Evolutionary conservation across 2,113 vertebrate species (phyloP), one percentile per base, ranked within the genome.

Genomic region (Platichthys stellatus): DNA sequence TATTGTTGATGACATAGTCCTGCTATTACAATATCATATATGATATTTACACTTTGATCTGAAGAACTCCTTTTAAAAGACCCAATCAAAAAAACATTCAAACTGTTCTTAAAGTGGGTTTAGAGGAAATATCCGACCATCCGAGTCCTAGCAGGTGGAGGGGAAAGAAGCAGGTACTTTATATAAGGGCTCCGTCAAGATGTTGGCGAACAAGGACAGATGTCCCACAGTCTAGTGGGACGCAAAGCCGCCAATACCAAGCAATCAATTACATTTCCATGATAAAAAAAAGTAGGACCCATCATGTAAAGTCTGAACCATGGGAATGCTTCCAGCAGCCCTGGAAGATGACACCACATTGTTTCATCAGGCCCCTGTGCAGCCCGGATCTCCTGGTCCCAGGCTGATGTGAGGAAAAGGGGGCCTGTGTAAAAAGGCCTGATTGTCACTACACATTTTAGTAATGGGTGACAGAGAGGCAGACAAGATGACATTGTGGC

Each of bases 361-460:
- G 89, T 92, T 82, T 82, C 58, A 60, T 76, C 56, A 45, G 76
- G 47, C 68, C 62, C 56, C 78, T 77, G 72, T 84, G 83, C 83
- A 81, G 84, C 77, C 83, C 62, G 77, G 45, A 86, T 28, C 64
- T 28, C 51, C 76, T 85, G 67, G 80, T 88, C 90, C 84, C 87
- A 83, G 76, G 74, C 86, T 91, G 86, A 80, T 74, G 84, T 53
- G 69, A 84, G 61, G 66, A 64, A 93, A 90, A 28, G 26, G 86
- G 26, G 43, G 69, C 81, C 88, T 81, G 72, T 86, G 65, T 73
- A 84, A 74, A 77, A 89, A 92, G 87, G 78, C 80, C 79, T 78
- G 89, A 93, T 93, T 94, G 93, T 94, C 93, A 93, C 89, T 93
- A 93, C 92, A 93, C 90, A 94, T 94, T 94, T 94, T 84, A 90